A percentile compares a stretch with the other conserved stretches of the same genome.
Evolutionary conservation across 2,888 invertebrate species (phyloP).

Genomic region (Drosophila borborema): DNA sequence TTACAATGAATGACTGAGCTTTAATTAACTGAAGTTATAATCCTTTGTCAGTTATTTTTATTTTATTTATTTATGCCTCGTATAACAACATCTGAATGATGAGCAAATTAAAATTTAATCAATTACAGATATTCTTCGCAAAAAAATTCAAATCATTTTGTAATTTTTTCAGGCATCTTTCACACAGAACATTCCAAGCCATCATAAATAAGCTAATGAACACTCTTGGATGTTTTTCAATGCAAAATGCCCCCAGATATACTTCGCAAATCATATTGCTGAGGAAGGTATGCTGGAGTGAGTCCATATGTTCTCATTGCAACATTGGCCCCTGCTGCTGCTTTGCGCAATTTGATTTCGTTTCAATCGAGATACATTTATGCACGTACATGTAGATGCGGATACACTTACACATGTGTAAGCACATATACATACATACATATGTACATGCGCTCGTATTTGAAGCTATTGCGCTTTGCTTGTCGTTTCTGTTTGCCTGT

Average conservation of each 20-base stretch:
- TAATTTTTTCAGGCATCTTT: conserved; percentile 45
- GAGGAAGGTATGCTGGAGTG: not conserved
- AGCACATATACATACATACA: not conserved
- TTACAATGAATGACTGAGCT: not conserved
- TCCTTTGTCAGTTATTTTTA: not conserved
- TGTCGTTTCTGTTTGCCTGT: conserved; percentile 36
- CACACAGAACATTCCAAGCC: conserved; percentile 61
- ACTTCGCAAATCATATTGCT: conserved; percentile 10
- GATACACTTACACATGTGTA: conserved; percentile 8
- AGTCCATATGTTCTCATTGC: conserved; percentile 21
- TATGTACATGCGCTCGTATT: not conserved
- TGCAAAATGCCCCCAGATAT: conserved; percentile 16
- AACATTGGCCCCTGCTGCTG: conserved; percentile 10
- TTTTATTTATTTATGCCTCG: not conserved
- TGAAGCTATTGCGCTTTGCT: conserved; percentile 7
- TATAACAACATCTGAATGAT: not conserved
- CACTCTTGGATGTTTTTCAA: conserved; percentile 49
- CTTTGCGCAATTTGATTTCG: conserved; percentile 58
- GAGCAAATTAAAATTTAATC: not conserved
- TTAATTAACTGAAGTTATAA: not conserved
- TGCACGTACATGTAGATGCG: conserved; percentile 16
- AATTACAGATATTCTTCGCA: conserved; percentile 5
- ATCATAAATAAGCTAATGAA: conserved; percentile 78
- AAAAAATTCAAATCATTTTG: conserved; percentile 54
- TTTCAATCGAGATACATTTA: conserved; percentile 45